Base-by-base conservation (phyloP, 1,140 invertebrate species). In the Scaptomyza graminum region DNA sequence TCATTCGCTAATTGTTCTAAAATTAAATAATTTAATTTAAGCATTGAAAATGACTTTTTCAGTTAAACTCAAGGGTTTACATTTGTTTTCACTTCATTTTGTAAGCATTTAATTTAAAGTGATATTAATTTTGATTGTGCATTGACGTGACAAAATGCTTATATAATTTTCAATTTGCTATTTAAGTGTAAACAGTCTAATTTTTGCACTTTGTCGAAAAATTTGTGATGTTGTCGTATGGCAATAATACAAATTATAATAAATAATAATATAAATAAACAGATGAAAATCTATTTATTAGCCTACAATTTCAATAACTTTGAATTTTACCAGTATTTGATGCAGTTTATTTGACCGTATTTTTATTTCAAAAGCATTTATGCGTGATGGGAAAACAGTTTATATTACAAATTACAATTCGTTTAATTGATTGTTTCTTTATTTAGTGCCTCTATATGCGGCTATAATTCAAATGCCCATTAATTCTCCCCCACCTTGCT, bases 21-120 rank as follows among this genome's bases (percentile, higher is more conserved):
- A 25, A 25, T 13, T 43, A 25, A 43, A 55, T 55, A 25, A 55
- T 43, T 13, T 43, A 41, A n/a, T 22, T 41, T 5, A n/a, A 55
- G 18, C n/a, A 25, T 15, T 31, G 7, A 3, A n/a, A 15, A 15
- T 3, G 25, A 1, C 5, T 41, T 41, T 41, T 39, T n/a, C 9
- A 39, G 12, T 39, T 12, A 28, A 28, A 50, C 22, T 9, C n/a
- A 28, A 9, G 22, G 2, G 2, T 11, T 39, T 39, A 1, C 2
- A 28, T 3, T 28, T 50, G 12, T 11, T 18, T 22, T 31, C 16
- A 22, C 18, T 13, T 16, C 18, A 13, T 37, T 18, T 9, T n/a
- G n/a, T n/a, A n/a, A 34, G 3, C 37, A 39, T 39, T 39, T 12
- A 39, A 39, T 39, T 39, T 12, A 5, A 39, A 39, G n/a, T n/a